These are phyloP conservation scores for Meteorus cinctellus DNA, from an alignment of 2,888 invertebrate species.

Conservation along the genomic window DNA sequence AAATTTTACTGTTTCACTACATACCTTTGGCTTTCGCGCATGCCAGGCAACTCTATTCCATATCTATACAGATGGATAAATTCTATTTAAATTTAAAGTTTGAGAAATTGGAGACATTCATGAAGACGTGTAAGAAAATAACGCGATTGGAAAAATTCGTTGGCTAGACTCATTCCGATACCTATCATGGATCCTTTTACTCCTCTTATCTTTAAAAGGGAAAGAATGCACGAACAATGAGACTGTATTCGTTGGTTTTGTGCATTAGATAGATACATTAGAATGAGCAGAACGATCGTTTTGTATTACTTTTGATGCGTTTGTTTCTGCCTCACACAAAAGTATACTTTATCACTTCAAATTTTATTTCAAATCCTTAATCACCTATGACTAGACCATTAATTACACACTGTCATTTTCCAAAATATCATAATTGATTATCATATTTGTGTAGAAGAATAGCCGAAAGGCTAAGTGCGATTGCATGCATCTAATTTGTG, in stretches of 20 bases:
- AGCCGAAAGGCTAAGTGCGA: neutral
- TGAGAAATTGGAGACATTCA: slow-evolving; percentile 22
- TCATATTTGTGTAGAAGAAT: neutral
- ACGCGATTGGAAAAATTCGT: slow-evolving; percentile 11
- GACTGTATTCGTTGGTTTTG: too few relatives aligned
- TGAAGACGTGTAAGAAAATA: slow-evolving; percentile 11
- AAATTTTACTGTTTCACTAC: slow-evolving; percentile 68
- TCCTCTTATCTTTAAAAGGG: neutral
- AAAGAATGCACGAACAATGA: neutral
- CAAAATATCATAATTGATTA: neutral
- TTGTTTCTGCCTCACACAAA: neutral
- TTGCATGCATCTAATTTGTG: slow-evolving; percentile 8
- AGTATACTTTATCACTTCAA: slow-evolving; percentile 14
- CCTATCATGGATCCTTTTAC: neutral
- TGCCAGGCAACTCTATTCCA: slow-evolving; percentile 62
- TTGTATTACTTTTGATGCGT: neutral
- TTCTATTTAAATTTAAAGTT: slow-evolving; percentile 27
- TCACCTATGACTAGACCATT: neutral
- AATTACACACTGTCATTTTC: neutral
- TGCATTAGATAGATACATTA: neutral
- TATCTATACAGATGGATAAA: slow-evolving; percentile 23
- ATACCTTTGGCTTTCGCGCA: slow-evolving; percentile 70
- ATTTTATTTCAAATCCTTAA: slow-evolving; percentile 10
- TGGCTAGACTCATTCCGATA: slow-evolving; percentile 13
- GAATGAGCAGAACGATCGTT: neutral